Conservation (phyloP, 1,140 invertebrate genomes). For the Medauroidea extradentata region DNA sequence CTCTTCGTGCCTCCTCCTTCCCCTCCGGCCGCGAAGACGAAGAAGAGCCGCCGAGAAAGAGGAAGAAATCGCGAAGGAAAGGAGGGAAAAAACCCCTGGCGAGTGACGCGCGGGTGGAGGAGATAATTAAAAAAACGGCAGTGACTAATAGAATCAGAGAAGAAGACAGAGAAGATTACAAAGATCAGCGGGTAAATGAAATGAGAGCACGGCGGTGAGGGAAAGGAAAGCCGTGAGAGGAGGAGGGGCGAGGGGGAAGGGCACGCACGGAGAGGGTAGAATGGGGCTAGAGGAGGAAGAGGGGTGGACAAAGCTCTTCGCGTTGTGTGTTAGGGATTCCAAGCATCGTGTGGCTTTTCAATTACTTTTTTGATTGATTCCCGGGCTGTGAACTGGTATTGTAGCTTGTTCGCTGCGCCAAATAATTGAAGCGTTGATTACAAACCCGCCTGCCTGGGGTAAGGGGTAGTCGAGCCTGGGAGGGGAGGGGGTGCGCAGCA, state of each 20-base stretch:
- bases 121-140: neutral
- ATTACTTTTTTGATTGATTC: slow-evolving; percentile 9
- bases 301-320: too few species aligned
- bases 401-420: neutral
- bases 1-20: neutral
- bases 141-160: neutral
- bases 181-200: neutral
- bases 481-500: too few species aligned
- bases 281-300: too few species aligned
- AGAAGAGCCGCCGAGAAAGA: neutral
- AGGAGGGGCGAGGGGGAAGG: too few species aligned
- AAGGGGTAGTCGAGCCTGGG: too few species aligned
- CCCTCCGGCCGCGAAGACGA: neutral
- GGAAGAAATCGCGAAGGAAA: neutral
- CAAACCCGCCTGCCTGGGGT: neutral
- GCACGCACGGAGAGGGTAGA: too few species aligned
- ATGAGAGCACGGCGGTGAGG: too few species aligned
- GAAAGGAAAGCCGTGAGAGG: too few species aligned
- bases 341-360: slow-evolving; percentile 5
- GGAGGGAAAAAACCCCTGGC: neutral
- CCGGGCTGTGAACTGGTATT: neutral
- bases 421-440: slow-evolving; percentile 4
- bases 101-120: neutral
- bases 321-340: neutral
- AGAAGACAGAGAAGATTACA: slow-evolving; percentile 2